Conservation (phyloP, 2,888 invertebrate species). For the Eremobia ochroleuca region DNA sequence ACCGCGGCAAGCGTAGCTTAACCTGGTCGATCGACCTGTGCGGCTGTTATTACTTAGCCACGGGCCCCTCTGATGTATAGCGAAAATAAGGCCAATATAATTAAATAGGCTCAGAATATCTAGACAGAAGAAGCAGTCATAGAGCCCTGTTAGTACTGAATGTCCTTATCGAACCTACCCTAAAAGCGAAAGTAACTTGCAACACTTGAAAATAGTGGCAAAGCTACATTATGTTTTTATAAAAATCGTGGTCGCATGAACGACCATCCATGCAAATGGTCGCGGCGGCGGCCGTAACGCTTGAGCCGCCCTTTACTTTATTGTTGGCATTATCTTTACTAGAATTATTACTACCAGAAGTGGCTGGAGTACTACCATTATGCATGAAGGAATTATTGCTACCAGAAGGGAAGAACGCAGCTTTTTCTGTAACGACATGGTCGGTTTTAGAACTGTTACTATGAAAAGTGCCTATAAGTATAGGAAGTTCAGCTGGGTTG, state of each 20-base stretch:
- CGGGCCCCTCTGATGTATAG: too few relatives aligned
- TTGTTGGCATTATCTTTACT: constrained; percentile 25
- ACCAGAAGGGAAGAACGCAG: constrained; percentile 7
- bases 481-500: neutral
- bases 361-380: constrained; percentile 3
- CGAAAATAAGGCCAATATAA: too few relatives aligned
- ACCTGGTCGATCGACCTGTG: too few relatives aligned
- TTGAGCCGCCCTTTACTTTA: constrained; percentile 18
- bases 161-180: neutral
- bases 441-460: neutral
- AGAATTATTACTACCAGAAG: constrained; percentile 45
- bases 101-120: too few relatives aligned
- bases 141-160: too few relatives aligned
- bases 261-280: constrained; percentile 54
- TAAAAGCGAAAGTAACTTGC: neutral
- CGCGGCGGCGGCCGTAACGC: constrained; percentile 43
- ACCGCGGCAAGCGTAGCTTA: too few relatives aligned
- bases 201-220: constrained; percentile 15
- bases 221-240: neutral
- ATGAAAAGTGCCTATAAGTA: neutral
- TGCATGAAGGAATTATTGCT: constrained; percentile 11
- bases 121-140: too few relatives aligned
- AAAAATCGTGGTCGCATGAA: constrained; percentile 47
- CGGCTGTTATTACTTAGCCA: too few relatives aligned
- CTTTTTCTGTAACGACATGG: neutral